Base-by-base conservation (phyloP, 2,113 vertebrate genomes). In the Phyllostomus hastatus region DNA sequence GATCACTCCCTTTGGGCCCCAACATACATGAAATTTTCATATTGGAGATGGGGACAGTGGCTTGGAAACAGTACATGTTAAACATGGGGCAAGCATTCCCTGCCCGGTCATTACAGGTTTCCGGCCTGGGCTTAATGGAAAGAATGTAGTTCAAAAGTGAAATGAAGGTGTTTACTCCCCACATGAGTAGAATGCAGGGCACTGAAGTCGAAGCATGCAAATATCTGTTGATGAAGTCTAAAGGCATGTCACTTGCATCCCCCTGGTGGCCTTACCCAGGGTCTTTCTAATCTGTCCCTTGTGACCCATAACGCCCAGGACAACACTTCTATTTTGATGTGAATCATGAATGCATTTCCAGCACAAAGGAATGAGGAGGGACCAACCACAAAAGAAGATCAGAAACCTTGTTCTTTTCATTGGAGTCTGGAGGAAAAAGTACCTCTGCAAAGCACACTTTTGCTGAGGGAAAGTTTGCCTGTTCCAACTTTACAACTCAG, bases 401-500 rank as follows among this genome's bases (percentile, higher is more conserved):
- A 31, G 48, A 95, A 84, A 61, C 20, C 31, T 43, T 16, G 52
- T 91, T 94, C 95, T 98, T 95, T 95, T 41, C 94, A 91, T 41
- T 69, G 31, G 33, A 80, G 83, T 94, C 96, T 8, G 38, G 43
- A 97, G 72, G 90, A 96, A 96, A 97, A 33, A 90, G 96, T 4
- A 52, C 26, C 61, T 38, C 88, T 7, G 7, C 94, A 96, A 97
- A 96, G 43, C 90, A 96, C 86, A 90, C 88, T 66, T 88, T 94
- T 73, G 86, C 90, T 90, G 89, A 76, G 93, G 90, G 92, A 96
- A 98, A 98, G 81, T 98, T 98, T 94, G 88, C 81, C 82, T 95
- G 83, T 85, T 97, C 85, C 95, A 98, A 97, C 96, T 98, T 97
- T 87, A 91, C 93, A 94, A 92, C 95, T 92, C 95, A 86, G 96